Base-by-base conservation (phyloP, 2,888 invertebrate species). In the Epirrhoe alternata region DNA sequence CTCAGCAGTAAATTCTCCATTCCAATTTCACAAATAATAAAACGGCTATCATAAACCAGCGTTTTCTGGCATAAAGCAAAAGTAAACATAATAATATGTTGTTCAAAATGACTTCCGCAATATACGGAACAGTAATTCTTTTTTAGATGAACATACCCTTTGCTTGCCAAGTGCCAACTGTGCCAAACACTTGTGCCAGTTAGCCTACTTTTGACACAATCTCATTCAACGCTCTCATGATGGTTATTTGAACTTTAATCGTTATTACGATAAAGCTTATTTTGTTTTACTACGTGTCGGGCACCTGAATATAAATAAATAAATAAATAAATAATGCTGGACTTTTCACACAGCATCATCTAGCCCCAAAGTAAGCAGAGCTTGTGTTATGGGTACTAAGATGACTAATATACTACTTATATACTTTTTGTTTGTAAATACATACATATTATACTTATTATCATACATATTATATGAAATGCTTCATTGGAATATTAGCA, bases 161-260 rank as follows among this genome's bases (percentile, higher is more conserved):
- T 61, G 68, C 64, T 67, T 82, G 81, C 81, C 83, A 83, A 83
- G 74, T 77, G 81, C 81, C 83, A 85, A 85, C 79, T 82, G 77
- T 85, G 87, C 84, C 85, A 84, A 77, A 74, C 73, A 77, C 77
- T 76, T 69, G 74, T 80, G 80, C 81, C 82, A 84, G 81, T 79
- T 85, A 80, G 73, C 79, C 83, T 80, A 83, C 78, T 81, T 81
- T 69, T 70, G 78, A 73, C 74, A 70, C 78, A 79, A 83, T 78
- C 76, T 74, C 75, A 75, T 76, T 72, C 72, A 73, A 58, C 59
- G 30, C 49, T 61, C 49, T 49, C 31, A 62, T 64, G 8, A 53
- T 56, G 33, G 38, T 49, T 30, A 42, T 60, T 60, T 42, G 45
- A 33, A 51, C 38, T 59, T 59, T 59, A 42, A 64, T 59, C 55